Evolutionary conservation across 1,140 invertebrate species (phyloP).

Genomic region (Drosophila obscura): DNA sequence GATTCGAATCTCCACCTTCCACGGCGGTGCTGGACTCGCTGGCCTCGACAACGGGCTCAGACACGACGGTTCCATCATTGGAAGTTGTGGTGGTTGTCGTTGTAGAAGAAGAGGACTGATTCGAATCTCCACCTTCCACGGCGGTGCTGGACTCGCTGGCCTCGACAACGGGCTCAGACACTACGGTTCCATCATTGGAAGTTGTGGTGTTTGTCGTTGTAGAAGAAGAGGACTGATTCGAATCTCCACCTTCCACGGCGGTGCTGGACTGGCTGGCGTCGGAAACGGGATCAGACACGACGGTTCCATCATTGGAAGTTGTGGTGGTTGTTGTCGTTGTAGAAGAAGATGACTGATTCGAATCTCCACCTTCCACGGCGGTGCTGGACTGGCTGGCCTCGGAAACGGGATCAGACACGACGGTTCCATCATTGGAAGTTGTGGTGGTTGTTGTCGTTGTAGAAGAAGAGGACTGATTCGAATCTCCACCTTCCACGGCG

Average conservation of each 20-base stretch:
- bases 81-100: constrained; percentile 7
- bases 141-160: neutral
- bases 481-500: neutral
- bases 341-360: neutral
- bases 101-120: constrained; percentile 11
- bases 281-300: no score
- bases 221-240: neutral
- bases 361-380: neutral
- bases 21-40: neutral
- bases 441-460: constrained; percentile 2
- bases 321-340: constrained; percentile 4
- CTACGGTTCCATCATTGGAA: neutral
- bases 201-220: constrained; percentile 8
- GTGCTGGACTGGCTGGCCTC: neutral
- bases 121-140: neutral
- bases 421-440: neutral
- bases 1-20: neutral
- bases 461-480: neutral
- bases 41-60: neutral
- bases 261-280: neutral
- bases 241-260: no score
- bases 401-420: constrained; percentile 2
- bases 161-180: neutral
- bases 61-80: neutral
- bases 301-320: neutral